Evolutionary conservation across 2,113 vertebrate genomes (phyloP).

Genomic region (Erpornis zantholeuca): DNA sequence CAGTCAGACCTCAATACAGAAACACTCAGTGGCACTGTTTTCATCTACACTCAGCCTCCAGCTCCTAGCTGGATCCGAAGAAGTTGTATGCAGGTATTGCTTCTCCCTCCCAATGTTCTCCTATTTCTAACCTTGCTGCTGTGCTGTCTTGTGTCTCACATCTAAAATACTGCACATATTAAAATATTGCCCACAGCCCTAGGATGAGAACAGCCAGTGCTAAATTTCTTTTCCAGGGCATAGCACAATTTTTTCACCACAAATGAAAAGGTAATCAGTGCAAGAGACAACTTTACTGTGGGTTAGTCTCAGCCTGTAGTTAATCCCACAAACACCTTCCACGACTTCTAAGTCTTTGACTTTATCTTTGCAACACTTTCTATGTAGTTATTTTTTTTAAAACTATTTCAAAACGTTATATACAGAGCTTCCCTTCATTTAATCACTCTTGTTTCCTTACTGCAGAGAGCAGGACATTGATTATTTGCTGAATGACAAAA

Average conservation of each 20-base stretch:
- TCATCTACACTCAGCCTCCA: neutral
- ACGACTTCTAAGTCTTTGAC: neutral
- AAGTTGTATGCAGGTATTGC: neutral
- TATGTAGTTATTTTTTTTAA: neutral
- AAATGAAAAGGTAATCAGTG: neutral
- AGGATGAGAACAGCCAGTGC: neutral
- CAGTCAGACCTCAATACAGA: neutral
- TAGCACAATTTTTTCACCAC: neutral
- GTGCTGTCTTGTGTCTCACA: neutral
- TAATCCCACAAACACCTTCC: neutral
- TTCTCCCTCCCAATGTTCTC: neutral
- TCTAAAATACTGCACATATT: neutral
- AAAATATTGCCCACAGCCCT: neutral
- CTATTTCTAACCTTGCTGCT: neutral
- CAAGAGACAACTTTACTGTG: neutral
- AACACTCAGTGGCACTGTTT: neutral
- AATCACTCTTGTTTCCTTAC: neutral
- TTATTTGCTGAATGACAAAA: neutral
- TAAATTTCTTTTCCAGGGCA: neutral
- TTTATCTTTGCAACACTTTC: neutral
- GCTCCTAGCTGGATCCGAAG: neutral
- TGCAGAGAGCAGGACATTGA: neutral
- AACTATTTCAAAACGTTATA: neutral
- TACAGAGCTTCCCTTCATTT: neutral
- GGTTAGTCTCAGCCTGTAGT: neutral